These are phyloP conservation scores for Nemotelus nigrinus DNA, from an alignment of 2,888 invertebrate genomes.

Conservation along the genomic window DNA sequence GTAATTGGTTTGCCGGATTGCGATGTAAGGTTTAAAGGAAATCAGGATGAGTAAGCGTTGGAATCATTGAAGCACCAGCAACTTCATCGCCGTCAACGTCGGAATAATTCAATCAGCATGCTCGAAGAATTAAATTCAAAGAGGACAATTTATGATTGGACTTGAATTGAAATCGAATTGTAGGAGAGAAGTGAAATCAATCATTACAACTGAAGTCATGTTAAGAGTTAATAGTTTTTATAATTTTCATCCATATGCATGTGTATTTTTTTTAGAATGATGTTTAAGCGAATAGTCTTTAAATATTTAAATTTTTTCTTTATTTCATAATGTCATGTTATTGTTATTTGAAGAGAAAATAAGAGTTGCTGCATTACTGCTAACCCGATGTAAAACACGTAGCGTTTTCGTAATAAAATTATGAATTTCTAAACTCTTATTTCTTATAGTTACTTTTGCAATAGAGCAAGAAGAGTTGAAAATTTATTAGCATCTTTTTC, in stretches of 20 bases:
- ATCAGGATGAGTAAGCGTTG: not conserved
- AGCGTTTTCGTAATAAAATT: constrained; percentile 12
- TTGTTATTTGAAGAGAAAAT: constrained; percentile 2
- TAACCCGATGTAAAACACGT: not conserved
- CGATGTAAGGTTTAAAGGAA: constrained; percentile 73
- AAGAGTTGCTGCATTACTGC: not conserved
- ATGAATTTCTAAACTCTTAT: not conserved
- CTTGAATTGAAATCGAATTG: constrained; percentile 4
- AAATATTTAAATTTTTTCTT: no score
- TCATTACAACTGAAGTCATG: constrained; percentile 28
- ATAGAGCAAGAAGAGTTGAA: no score
- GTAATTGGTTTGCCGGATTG: constrained; percentile 87
- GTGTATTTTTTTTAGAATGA: no score
- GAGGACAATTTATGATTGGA: not conserved
- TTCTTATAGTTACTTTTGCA: not conserved
- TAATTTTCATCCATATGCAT: not conserved
- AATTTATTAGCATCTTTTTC: no score
- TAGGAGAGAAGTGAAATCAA: constrained; percentile 4
- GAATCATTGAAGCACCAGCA: no score
- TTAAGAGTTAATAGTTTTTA: constrained; percentile 7
- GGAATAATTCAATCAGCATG: not conserved
- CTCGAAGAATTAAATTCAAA: constrained; percentile 1
- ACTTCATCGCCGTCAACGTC: no score
- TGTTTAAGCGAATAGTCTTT: no score
- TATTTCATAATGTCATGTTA: not conserved